Evolutionary conservation across 2,113 vertebrate genomes (phyloP).

Genomic region (Planiliza haematocheilus): DNA sequence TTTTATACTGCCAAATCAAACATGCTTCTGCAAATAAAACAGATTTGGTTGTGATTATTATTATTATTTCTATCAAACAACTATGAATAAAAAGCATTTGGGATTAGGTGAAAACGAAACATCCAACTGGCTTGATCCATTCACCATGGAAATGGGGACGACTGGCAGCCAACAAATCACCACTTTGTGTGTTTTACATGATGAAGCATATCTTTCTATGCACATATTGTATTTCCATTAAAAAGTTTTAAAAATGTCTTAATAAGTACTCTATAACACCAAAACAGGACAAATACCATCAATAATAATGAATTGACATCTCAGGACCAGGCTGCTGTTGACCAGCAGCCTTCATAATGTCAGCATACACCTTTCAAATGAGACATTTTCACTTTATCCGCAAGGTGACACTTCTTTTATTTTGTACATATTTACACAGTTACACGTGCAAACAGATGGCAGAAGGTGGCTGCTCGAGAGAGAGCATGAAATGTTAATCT

Average conservation of each 20-base stretch:
- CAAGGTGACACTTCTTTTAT: slow-evolving; percentile 29
- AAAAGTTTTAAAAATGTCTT: slow-evolving; percentile 37
- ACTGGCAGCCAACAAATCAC: slow-evolving; percentile 75
- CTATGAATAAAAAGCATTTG: slow-evolving; percentile 42
- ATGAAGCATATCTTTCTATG: slow-evolving; percentile 67
- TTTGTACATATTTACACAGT: slow-evolving; percentile 35
- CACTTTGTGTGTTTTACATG: slow-evolving; percentile 73
- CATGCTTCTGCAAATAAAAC: slow-evolving; percentile 6
- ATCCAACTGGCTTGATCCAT: slow-evolving; percentile 58
- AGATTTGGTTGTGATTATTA: neutral
- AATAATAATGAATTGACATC: slow-evolving; percentile 36
- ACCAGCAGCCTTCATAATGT: slow-evolving; percentile 1
- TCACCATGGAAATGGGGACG: slow-evolving; percentile 50
- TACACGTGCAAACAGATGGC: slow-evolving; percentile 24
- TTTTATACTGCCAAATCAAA: slow-evolving; percentile 25
- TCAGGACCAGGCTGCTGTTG: slow-evolving; percentile 1
- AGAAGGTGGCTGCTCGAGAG: slow-evolving; percentile 43
- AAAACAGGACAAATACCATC: slow-evolving; percentile 33
- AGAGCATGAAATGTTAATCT: slow-evolving; percentile 10
- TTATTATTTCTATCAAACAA: slow-evolving; percentile 24
- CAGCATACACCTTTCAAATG: slow-evolving; percentile 30
- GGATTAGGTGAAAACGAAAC: slow-evolving; percentile 51
- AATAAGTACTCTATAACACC: neutral
- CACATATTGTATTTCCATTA: slow-evolving; percentile 24
- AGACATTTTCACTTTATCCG: slow-evolving; percentile 38